phyloP scores from a whole-genome alignment of 2,888 invertebrate species.

The Anoncus sp. region DNA sequence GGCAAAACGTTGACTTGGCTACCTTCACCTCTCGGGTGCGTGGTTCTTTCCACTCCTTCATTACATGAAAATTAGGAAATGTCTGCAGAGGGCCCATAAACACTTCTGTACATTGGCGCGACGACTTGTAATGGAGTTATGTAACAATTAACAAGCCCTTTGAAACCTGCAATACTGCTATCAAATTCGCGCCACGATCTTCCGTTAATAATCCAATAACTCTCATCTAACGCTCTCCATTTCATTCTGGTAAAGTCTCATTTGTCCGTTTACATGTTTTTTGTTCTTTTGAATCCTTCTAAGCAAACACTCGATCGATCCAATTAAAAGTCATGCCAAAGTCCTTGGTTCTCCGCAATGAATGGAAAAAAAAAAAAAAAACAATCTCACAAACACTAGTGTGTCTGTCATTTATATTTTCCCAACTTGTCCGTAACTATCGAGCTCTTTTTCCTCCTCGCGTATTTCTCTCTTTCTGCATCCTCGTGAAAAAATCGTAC shows the following conservation, averaged over 20 bases:
- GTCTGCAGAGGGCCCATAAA: too few relatives aligned
- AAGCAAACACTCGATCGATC: constrained; percentile 12
- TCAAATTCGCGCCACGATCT: too few relatives aligned
- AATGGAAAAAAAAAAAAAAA: constrained; percentile 17
- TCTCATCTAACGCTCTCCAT: not conserved
- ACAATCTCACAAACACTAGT: constrained; percentile 1
- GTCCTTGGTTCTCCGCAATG: constrained; percentile 3
- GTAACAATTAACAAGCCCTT: too few relatives aligned
- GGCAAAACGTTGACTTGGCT: too few relatives aligned
- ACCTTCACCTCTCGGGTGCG: too few relatives aligned
- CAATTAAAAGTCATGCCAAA: not conserved
- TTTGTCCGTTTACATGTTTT: not conserved
- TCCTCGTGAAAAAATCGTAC: constrained; percentile 44
- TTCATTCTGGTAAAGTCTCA: not conserved
- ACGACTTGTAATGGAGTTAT: too few relatives aligned
- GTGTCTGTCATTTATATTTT: constrained; percentile 9
- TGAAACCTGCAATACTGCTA: too few relatives aligned
- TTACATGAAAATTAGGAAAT: too few relatives aligned
- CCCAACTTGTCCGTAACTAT: constrained; percentile 12
- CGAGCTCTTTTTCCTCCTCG: constrained; percentile 11
- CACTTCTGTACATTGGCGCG: too few relatives aligned
- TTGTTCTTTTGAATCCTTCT: not conserved
- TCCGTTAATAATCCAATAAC: too few relatives aligned
- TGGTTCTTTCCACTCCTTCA: too few relatives aligned
- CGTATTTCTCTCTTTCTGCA: constrained; percentile 3